These are phyloP conservation scores for Drosophila sturtevanti DNA, from an alignment of 1,140 invertebrate species.

Conservation along the genomic window DNA sequence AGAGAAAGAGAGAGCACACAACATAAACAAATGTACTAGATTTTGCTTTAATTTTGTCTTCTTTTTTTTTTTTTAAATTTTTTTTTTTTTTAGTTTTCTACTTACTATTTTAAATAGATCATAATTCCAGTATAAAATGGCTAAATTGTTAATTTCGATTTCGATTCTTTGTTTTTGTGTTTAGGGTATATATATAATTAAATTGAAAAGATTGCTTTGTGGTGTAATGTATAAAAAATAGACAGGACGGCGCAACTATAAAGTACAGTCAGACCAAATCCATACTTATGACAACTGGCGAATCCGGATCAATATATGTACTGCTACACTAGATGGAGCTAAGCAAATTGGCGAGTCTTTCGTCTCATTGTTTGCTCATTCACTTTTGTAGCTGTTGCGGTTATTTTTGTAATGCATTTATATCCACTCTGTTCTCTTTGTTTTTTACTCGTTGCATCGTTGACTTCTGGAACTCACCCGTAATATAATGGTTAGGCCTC, in stretches of 20 bases:
- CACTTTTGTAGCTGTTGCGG: background rate
- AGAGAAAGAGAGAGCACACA: slow-evolving; percentile 57
- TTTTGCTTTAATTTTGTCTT: slow-evolving; percentile 58
- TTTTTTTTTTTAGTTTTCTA: slow-evolving; percentile 64
- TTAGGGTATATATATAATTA: slow-evolving; percentile 40
- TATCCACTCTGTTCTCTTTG: slow-evolving; percentile 28
- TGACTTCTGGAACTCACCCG: slow-evolving; percentile 69
- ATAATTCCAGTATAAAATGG: slow-evolving; percentile 76
- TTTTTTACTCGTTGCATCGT: slow-evolving; percentile 23
- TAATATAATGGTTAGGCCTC: slow-evolving; percentile 38
- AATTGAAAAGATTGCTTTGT: slow-evolving; percentile 47
- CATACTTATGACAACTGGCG: slow-evolving; percentile 20
- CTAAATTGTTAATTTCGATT: slow-evolving; percentile 75
- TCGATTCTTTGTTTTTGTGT: slow-evolving; percentile 46
- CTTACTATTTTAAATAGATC: slow-evolving; percentile 79
- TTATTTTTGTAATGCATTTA: slow-evolving; percentile 12
- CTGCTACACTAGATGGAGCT: slow-evolving; percentile 49
- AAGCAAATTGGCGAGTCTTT: slow-evolving; percentile 33
- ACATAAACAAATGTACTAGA: slow-evolving; percentile 78
- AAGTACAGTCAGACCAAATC: slow-evolving; percentile 57
- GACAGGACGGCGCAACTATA: slow-evolving; percentile 54
- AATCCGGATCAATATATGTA: slow-evolving; percentile 48
- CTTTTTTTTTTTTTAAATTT: slow-evolving; percentile 43
- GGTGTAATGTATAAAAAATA: slow-evolving; percentile 36
- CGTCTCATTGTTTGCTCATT: slow-evolving; percentile 10